A percentile compares a stretch with the other conserved stretches of the same genome.
Evolutionary conservation across 1,140 invertebrate genomes (phyloP).

Genomic region (Tetragnatha versicolor): DNA sequence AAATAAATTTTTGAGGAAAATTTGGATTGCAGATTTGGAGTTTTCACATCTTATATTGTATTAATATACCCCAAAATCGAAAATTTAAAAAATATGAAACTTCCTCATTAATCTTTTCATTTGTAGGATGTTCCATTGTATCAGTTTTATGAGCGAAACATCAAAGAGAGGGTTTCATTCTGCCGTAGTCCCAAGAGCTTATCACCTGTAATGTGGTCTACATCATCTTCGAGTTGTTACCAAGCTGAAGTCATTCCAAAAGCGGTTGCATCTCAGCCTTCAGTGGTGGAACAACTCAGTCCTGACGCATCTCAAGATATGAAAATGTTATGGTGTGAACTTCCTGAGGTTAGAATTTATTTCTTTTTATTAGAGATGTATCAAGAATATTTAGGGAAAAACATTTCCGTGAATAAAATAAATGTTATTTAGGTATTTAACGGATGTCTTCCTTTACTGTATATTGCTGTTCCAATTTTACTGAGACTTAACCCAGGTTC

Average conservation of each 20-base stretch:
- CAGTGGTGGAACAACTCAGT: constrained; percentile 48
- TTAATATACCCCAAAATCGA: too few species aligned
- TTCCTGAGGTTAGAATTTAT: constrained; percentile 86
- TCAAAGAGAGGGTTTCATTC: constrained; percentile 70
- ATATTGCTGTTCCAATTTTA: neutral
- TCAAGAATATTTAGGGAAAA: too few species aligned
- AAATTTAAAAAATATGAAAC: too few species aligned
- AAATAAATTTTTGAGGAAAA: too few species aligned
- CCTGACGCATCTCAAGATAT: constrained; percentile 47
- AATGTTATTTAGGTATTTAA: too few species aligned
- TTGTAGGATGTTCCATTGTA: constrained; percentile 81
- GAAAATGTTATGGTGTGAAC: constrained; percentile 83
- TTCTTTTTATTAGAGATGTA: too few species aligned
- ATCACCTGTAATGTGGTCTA: constrained; percentile 36
- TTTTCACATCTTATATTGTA: too few species aligned
- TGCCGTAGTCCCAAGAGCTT: constrained; percentile 40
- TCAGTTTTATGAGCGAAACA: constrained; percentile 85
- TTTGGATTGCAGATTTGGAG: too few species aligned
- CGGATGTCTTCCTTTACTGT: neutral
- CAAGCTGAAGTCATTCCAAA: neutral
- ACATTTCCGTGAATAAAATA: neutral
- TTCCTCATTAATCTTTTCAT: neutral
- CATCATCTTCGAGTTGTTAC: neutral
- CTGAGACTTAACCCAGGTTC: too few species aligned
- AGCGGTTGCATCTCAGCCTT: neutral